A percentile compares a stretch with the other conserved stretches of the same genome.
Conservation (phyloP, 2,797 vertebrate species). For the Setipinna tenuifilis region DNA sequence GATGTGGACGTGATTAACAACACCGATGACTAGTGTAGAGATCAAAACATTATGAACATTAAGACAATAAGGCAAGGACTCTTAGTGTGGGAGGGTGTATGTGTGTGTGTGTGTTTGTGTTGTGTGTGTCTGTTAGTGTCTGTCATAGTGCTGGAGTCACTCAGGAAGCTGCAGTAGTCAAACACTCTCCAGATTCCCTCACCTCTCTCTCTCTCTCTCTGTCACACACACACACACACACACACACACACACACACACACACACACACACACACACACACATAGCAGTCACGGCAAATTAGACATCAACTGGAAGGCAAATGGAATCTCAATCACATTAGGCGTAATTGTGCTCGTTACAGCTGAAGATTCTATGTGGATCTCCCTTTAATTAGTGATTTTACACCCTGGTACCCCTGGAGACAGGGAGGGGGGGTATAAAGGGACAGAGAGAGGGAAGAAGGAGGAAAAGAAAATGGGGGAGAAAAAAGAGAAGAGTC, state of each 20-base stretch:
- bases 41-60: background rate
- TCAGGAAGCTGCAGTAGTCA: no score
- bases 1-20: background rate
- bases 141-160: no score
- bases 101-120: no score
- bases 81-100: no score
- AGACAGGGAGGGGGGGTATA: background rate
- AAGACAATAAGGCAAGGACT: background rate
- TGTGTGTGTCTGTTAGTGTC: no score
- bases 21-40: background rate
- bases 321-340: slow-evolving; percentile 6
- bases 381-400: slow-evolving; percentile 10
- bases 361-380: slow-evolving; percentile 16
- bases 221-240: background rate
- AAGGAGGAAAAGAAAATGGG: no score
- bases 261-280: background rate
- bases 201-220: no score
- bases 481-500: no score
- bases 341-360: slow-evolving; percentile 15
- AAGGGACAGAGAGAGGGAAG: no score
- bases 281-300: background rate
- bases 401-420: background rate
- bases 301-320: background rate
- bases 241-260: slow-evolving; percentile 3
- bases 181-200: background rate